phyloP scores from a whole-genome alignment of 2,113 vertebrate genomes.

The Talpa occidentalis region DNA sequence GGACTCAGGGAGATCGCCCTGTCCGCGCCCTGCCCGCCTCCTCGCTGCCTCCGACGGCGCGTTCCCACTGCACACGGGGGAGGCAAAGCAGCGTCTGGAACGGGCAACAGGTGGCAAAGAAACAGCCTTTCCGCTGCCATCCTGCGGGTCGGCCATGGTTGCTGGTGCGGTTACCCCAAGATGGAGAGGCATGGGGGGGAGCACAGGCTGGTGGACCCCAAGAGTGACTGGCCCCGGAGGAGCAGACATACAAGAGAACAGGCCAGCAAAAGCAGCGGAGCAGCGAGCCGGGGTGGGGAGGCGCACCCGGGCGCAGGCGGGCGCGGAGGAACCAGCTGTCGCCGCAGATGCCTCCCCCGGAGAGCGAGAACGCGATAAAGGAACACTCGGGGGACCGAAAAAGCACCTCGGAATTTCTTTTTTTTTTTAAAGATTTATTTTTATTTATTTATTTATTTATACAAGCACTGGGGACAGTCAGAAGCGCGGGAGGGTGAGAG shows the following conservation, averaged over 20 bases:
- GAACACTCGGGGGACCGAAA: background rate
- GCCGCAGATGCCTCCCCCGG: background rate
- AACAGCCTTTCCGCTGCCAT: background rate
- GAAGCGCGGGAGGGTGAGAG: too few relatives aligned
- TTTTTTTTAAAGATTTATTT: too few relatives aligned
- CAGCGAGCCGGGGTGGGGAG: background rate
- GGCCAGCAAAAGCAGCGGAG: background rate
- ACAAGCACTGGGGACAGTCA: too few relatives aligned
- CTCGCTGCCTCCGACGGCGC: accelerated
- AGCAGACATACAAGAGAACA: too few relatives aligned
- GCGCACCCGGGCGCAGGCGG: background rate
- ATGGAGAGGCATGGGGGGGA: too few relatives aligned
- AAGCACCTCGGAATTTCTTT: background rate
- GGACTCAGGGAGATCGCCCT: accelerated
- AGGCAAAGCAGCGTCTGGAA: background rate
- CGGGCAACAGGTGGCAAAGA: background rate
- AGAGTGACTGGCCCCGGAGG: background rate
- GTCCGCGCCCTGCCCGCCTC: too few relatives aligned
- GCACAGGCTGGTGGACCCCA: accelerated
- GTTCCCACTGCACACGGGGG: background rate
- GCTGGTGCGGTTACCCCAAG: too few relatives aligned
- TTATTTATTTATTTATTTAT: too few relatives aligned
- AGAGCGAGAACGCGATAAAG: background rate
- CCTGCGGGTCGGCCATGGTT: background rate
- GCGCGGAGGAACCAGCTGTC: too few relatives aligned